Base-by-base conservation (phyloP, 2,888 invertebrate species). In the Agrotis ipsilon region DNA sequence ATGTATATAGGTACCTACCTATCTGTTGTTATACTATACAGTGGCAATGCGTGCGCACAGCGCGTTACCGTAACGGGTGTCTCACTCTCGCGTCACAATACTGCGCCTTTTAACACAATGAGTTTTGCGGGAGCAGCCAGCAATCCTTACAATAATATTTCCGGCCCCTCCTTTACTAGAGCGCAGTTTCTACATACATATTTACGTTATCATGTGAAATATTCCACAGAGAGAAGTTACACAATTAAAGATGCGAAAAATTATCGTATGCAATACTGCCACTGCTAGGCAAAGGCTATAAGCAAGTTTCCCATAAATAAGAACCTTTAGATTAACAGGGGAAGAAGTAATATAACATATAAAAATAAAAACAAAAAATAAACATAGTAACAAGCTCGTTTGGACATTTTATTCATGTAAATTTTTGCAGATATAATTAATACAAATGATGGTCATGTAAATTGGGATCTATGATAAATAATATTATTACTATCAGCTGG, bases 381-480 rank as follows among this genome's bases (percentile, higher is more conserved):
- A 89, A 87, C 89, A 89, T 86, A 86, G 82, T 92, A 92, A 92
- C 95, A 95, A 96, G 94, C 95, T 95, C 94, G 90, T 96, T 96
- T 95, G 92, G 92, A 95, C 92, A 89, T 94, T 96, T 96, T 96
- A 96, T 96, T 96, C 92, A 96, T 96, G 96, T 96, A 96, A 96
- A 96, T 96, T 96, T 96, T 96, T 96, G 96, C 96, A 95, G 94
- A 94, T 95, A 96, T 95, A 95, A 93, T 96, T 94, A 96, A 92
- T 96, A 96, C 96, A 96, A 96, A 96, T 94, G 87, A 94, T 96
- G 94, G 94, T 96, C 94, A 93, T 95, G 94, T 96, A 95, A 94
- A 96, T 94, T 92, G 93, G 94, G 94, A 92, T 93, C 93, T 93
- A 95, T 94, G 92, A 92, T 94, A 95, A 94, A 94, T 92, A 91